Evolutionary conservation across 1,140 invertebrate species (phyloP).

Genomic region (Caligus rogercresseyi): DNA sequence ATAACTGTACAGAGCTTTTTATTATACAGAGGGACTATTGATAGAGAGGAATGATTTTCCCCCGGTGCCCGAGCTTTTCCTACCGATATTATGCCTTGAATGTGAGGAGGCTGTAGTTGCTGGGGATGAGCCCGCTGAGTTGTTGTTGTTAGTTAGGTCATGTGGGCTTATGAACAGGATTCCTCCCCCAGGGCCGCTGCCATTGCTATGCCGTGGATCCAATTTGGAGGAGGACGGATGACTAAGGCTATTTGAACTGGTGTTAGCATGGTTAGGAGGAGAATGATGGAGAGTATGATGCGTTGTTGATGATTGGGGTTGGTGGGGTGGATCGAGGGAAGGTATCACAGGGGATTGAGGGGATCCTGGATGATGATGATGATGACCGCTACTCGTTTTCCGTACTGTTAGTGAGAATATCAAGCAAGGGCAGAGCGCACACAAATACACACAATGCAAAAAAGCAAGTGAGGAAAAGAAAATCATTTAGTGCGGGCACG

Average conservation of each 20-base stretch:
- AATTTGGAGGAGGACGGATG: conserved; percentile 18
- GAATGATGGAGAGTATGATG: too few species aligned
- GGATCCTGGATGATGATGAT: background rate
- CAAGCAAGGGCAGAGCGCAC: background rate
- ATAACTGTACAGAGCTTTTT: too few species aligned
- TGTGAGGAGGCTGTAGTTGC: conserved; percentile 2
- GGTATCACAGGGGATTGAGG: background rate
- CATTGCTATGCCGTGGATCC: background rate
- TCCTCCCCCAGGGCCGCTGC: background rate
- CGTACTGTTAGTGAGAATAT: background rate
- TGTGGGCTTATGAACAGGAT: background rate
- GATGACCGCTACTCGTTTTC: background rate
- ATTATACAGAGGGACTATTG: too few species aligned
- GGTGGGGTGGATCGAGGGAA: background rate
- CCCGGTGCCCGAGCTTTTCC: too few species aligned
- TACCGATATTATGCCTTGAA: background rate
- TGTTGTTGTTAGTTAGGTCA: background rate
- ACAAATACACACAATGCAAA: background rate
- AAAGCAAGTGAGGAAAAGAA: too few species aligned
- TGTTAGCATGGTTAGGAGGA: background rate
- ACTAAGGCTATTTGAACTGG: background rate
- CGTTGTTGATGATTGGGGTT: background rate
- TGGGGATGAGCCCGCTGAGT: conserved; percentile 25
- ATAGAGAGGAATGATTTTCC: too few species aligned
- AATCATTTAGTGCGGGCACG: too few species aligned